Evolutionary conservation across 2,113 vertebrate genomes (phyloP), one percentile per base, ranked within the genome.

Genomic region (Lepidiolamprologus cunningtoni): DNA sequence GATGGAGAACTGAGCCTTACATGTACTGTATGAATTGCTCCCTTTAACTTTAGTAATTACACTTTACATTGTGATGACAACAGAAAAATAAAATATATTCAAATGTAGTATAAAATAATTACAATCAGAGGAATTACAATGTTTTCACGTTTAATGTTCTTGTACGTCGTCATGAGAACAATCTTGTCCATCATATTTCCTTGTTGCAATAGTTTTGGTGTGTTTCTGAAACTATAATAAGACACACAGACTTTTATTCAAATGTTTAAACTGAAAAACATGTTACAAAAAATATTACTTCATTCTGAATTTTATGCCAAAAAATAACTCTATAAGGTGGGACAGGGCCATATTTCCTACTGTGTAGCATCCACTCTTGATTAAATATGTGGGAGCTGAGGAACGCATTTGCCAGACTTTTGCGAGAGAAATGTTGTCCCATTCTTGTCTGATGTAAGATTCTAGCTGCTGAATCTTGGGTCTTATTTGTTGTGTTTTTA

Each of bases 381-480:
- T 35, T 66, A 66, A 13, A 37, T 37, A 37, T 37, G 19, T 68
- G 61, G 19, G 61, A 66, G 19, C 19, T 13, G 33, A 68, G 61
- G 61, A 68, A 21, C 2, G 0, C 61, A 68, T 37, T 37, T 37
- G 4, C 19, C 33, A 21, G 33, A 37, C 19, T 37, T 68, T 68
- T 68, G 61, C 4, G 7, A 66, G 33, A 37, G 2, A 37, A 66
- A 21, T 66, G 61, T 66, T 66, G 61, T 21, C 19, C 61, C 19
- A 21, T 66, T 66, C 33, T 37, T 66, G 17, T 37, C 19, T 13
- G 17, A 68, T 68, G 2, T 37, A 37, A n/a, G 33, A 68, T 68
- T 68, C 63, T 37, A 37, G 63, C 63, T 68, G 33, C 33, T 68
- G 63, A 68, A 37, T 68, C 61, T 66, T 66, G 31, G 61, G 31